Base-by-base conservation (phyloP, 2,113 vertebrate species). In the Solea senegalensis region DNA sequence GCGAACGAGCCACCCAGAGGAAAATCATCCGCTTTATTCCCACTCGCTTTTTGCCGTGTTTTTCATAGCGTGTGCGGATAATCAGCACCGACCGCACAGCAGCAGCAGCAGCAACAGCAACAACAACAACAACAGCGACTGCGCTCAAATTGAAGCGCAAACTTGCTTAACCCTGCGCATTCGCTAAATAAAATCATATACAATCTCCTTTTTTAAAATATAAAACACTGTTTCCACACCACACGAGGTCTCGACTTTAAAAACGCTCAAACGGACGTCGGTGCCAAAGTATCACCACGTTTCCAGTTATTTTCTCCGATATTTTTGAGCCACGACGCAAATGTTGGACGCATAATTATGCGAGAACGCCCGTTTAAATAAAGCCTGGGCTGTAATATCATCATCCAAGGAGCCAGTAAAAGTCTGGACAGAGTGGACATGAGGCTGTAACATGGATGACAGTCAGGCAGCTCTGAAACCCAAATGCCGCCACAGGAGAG, bases 81-180 rank as follows among this genome's bases (percentile, higher is more conserved):
- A 80, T 28, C 40, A 65, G 63, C 79, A 6, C 66, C 51, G 61
- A 6, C 66, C 51, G 44, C 12, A 0, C 45, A 9, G 69, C 69
- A 69, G 61, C 74, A 85, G 53, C 76, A 80, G 65, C 65, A 72
- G 59, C 73, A 83, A 51, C 79, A 78, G 82, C 82, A 86, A 68
- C 74, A 81, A 70, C 81, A 86, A 82, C 34, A 34, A 58, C 84
- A 9, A 75, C 72, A 62, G 68, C 56, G 41, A 66, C 80, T 57
- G 69, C 14, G 67, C 78, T 13, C 10, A 79, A 81, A 59, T 83
- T 83, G 12, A 56, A 61, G 69, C 69, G 65, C 74, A 78, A 34
- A 14, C 52, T 41, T 9, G 49, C 61, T 74, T 85, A 52, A 57
- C 54, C 72, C 2, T 44, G 72, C 34, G 67, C 16, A 63, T 60